These are phyloP conservation scores for Archocentrus centrarchus DNA, from an alignment of 2,113 vertebrate genomes.

Conservation along the genomic window DNA sequence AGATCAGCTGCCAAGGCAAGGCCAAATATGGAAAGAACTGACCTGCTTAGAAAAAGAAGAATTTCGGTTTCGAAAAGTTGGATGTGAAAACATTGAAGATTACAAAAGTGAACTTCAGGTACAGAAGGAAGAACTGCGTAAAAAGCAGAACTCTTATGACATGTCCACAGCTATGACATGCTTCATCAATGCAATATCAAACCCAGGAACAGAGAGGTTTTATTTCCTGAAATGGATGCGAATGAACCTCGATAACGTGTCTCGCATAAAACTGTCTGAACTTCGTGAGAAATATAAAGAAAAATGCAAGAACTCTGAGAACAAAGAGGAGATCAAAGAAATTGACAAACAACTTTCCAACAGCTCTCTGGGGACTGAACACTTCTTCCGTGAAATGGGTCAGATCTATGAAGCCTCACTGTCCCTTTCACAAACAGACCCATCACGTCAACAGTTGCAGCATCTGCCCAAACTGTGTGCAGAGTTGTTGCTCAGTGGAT, in stretches of 20 bases:
- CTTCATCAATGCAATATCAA: slow-evolving; percentile 65
- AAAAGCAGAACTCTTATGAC: slow-evolving; percentile 35
- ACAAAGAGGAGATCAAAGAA: not conserved
- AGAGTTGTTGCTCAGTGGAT: slow-evolving; percentile 79
- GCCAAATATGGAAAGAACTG: slow-evolving; percentile 68
- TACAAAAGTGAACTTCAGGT: slow-evolving; percentile 64
- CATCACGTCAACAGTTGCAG: slow-evolving; percentile 47
- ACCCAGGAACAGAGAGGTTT: slow-evolving; percentile 41
- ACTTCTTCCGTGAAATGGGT: slow-evolving; percentile 81
- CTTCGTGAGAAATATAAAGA: slow-evolving; percentile 64
- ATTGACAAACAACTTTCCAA: too few relatives aligned
- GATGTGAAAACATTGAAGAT: slow-evolving; percentile 41
- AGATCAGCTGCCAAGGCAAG: slow-evolving; percentile 66
- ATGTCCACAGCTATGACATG: slow-evolving; percentile 62
- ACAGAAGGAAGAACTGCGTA: slow-evolving; percentile 41
- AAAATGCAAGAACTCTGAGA: slow-evolving; percentile 46
- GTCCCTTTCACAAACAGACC: slow-evolving; percentile 42
- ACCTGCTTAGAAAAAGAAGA: slow-evolving; percentile 73
- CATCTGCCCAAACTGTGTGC: slow-evolving; percentile 72
- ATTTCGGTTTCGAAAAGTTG: slow-evolving; percentile 59
- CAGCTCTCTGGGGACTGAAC: too few relatives aligned
- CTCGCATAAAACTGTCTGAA: slow-evolving; percentile 32
- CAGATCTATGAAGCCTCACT: slow-evolving; percentile 83
- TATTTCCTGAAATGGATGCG: slow-evolving; percentile 78
- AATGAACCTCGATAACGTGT: slow-evolving; percentile 71